phyloP scores from a whole-genome alignment of 2,888 invertebrate species.

The Meloe dianella region DNA sequence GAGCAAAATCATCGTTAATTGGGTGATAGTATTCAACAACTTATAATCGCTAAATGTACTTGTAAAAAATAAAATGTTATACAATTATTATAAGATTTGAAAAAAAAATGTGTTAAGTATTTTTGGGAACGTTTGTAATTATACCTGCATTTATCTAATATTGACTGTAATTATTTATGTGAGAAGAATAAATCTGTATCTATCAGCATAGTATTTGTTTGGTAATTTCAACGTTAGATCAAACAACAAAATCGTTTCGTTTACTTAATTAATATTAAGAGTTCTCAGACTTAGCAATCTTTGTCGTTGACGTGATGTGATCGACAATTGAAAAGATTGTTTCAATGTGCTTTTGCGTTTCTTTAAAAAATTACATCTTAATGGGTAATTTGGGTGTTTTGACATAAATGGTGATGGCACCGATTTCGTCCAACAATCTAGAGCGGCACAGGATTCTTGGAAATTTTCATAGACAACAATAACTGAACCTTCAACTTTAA shows the following conservation, averaged over 20 bases:
- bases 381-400: not conserved
- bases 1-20: too few species aligned
- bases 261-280: too few species aligned
- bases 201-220: slow-evolving; percentile 19
- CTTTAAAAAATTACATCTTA: not conserved
- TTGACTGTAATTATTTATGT: slow-evolving; percentile 43
- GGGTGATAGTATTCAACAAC: slow-evolving; percentile 34
- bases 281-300: too few species aligned
- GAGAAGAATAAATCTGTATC: slow-evolving; percentile 35
- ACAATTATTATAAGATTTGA: too few species aligned
- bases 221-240: not conserved
- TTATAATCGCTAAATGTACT: too few species aligned
- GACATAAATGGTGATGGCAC: not conserved
- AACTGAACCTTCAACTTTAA: not conserved
- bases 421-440: not conserved
- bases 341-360: not conserved
- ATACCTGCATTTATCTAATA: slow-evolving; percentile 40
- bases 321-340: not conserved
- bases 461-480: not conserved
- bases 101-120: slow-evolving; percentile 50
- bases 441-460: not conserved
- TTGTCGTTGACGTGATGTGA: not conserved
- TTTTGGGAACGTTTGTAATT: slow-evolving; percentile 54
- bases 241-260: not conserved
- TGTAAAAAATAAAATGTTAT: slow-evolving; percentile 28